phyloP scores from a whole-genome alignment of 2,888 invertebrate genomes.

The Rhorus exstirpatorius region DNA sequence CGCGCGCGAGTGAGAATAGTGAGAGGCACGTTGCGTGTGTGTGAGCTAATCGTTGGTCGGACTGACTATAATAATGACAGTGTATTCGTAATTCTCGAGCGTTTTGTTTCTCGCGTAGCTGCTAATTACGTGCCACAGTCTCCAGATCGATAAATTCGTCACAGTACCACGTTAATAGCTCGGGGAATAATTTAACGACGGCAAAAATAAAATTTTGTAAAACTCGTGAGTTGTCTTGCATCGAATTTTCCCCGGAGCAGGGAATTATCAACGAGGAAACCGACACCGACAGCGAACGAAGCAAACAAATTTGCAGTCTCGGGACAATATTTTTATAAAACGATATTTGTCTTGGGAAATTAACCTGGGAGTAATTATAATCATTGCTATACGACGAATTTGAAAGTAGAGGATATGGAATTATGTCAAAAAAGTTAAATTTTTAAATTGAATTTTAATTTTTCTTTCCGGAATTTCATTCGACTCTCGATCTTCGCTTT shows the following conservation, averaged over 20 bases:
- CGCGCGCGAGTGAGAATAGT: background rate
- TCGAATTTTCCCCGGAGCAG: slow-evolving; percentile 20
- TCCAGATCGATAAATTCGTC: slow-evolving; percentile 54
- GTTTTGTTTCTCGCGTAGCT: slow-evolving; percentile 32
- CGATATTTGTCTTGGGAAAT: slow-evolving; percentile 21
- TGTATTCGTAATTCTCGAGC: slow-evolving; percentile 4
- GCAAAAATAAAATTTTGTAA: slow-evolving; percentile 10
- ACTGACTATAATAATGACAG: slow-evolving; percentile 37
- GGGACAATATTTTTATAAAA: slow-evolving; percentile 27
- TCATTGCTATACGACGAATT: slow-evolving; percentile 47
- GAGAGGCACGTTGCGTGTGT: background rate
- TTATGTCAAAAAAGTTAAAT: background rate
- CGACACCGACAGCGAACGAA: slow-evolving; percentile 5
- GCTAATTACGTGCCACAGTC: slow-evolving; percentile 56
- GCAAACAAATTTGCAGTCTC: background rate
- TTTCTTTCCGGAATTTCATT: background rate
- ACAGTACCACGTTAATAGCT: slow-evolving; percentile 28
- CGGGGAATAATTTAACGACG: background rate
- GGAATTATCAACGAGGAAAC: slow-evolving; percentile 42
- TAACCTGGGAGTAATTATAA: slow-evolving; percentile 32
- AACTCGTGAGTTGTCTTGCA: background rate
- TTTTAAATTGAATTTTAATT: background rate
- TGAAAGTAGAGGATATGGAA: background rate
- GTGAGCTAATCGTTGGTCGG: slow-evolving; percentile 48
- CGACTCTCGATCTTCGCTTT: too few relatives aligned